Percentiles rank a stretch among this genome's conserved stretches.
phyloP scores from a whole-genome alignment of 2,797 vertebrate genomes.

The Tachyglossus aculeatus region DNA sequence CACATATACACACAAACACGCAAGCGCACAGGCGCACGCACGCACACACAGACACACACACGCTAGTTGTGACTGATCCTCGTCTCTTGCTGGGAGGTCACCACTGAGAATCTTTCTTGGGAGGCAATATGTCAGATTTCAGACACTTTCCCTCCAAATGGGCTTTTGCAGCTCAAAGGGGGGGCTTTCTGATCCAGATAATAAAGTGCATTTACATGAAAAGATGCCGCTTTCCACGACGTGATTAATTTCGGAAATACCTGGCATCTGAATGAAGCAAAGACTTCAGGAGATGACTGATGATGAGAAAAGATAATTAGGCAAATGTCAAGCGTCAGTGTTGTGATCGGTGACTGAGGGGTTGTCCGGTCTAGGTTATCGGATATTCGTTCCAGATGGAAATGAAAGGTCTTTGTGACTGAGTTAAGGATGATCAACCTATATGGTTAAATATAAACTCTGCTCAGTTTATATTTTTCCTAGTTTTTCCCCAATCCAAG shows the following conservation, averaged over 20 bases:
- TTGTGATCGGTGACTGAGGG: constrained; percentile 72
- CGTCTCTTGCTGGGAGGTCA: constrained; percentile 80
- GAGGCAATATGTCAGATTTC: constrained; percentile 76
- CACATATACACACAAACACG: constrained; percentile 1
- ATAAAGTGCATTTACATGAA: constrained; percentile 81
- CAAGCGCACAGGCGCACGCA: constrained; percentile 1
- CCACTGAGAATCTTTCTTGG: constrained; percentile 73
- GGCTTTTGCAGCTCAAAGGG: constrained; percentile 71
- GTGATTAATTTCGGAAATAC: constrained; percentile 87
- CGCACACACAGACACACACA: constrained; percentile 47
- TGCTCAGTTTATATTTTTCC: constrained; percentile 34
- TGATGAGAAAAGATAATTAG: constrained; percentile 83
- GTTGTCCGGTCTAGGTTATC: constrained; percentile 66
- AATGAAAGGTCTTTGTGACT: constrained; percentile 64
- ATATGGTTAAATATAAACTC: constrained; percentile 53
- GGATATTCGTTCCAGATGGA: constrained; percentile 59
- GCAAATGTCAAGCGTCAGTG: constrained; percentile 72
- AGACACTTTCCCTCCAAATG: constrained; percentile 73
- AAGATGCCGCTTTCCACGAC: constrained; percentile 79
- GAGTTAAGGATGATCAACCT: constrained; percentile 45
- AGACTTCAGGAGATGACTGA: constrained; percentile 78
- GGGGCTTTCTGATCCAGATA: constrained; percentile 72
- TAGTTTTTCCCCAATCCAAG: constrained; percentile 12
- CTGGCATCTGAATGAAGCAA: constrained; percentile 80
- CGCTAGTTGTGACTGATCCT: constrained; percentile 75